Evolutionary conservation across 2,888 invertebrate species (phyloP).

Genomic region (Heliconius cydno): DNA sequence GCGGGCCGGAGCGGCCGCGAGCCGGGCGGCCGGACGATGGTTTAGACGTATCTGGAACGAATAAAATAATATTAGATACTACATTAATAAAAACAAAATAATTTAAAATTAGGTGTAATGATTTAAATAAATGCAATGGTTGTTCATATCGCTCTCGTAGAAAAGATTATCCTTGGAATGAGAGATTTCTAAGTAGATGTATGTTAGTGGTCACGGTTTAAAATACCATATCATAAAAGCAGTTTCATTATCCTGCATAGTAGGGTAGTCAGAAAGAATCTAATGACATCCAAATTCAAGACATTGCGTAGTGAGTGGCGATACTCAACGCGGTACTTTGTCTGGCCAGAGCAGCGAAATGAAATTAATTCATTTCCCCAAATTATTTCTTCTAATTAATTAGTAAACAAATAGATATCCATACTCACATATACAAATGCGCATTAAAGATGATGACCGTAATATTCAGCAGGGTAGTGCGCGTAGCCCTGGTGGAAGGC

Average conservation of each 20-base stretch:
- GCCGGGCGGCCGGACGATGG: conserved; percentile 63
- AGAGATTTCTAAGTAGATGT: too few species aligned
- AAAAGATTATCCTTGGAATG: too few species aligned
- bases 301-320: too few species aligned
- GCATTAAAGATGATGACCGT: conserved; percentile 95
- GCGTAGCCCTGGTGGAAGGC: conserved; percentile 96
- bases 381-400: too few species aligned
- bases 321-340: background rate
- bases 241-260: too few species aligned
- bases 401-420: background rate
- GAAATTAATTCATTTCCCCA: background rate
- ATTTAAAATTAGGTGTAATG: background rate
- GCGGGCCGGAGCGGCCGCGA: conserved; percentile 49
- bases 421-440: conserved; percentile 78
- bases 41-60: conserved; percentile 75
- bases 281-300: background rate
- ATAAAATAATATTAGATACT: background rate
- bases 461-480: conserved; percentile 96
- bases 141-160: too few species aligned
- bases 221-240: too few species aligned
- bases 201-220: too few species aligned
- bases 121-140: too few species aligned
- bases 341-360: background rate
- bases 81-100: background rate
- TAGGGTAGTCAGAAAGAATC: background rate